phyloP scores from a whole-genome alignment of 2,113 vertebrate species.

The Odontesthes bonariensis region DNA sequence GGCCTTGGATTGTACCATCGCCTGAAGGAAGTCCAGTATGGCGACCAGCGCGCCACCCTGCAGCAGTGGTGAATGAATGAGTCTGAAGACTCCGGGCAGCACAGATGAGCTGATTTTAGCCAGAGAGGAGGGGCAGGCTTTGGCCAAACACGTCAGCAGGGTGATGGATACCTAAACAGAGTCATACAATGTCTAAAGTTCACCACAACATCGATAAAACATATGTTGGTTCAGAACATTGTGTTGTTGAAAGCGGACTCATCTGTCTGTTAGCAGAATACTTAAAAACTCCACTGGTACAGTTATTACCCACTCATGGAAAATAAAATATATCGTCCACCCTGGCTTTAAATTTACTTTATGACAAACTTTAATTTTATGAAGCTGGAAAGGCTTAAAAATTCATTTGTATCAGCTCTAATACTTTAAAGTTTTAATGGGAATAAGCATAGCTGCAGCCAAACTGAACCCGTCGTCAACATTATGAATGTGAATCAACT shows the following conservation, averaged over 20 bases:
- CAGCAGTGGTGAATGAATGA: conserved; percentile 90
- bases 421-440: too few species aligned
- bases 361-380: too few species aligned
- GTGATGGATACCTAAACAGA: conserved; percentile 80
- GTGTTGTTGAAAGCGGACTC: background rate
- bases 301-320: too few species aligned
- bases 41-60: conserved; percentile 86
- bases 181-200: background rate
- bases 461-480: too few species aligned
- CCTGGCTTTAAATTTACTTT: too few species aligned
- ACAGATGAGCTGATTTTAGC: conserved; percentile 84
- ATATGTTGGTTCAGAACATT: fast-evolving
- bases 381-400: too few species aligned
- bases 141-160: conserved; percentile 87
- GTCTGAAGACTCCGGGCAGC: conserved; percentile 84
- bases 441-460: too few species aligned
- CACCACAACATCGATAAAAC: background rate
- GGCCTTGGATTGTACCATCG: conserved; percentile 82
- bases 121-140: conserved; percentile 85
- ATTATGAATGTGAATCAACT: too few species aligned
- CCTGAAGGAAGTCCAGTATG: conserved; percentile 87
- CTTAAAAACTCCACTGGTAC: too few species aligned
- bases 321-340: too few species aligned
- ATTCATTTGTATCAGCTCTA: too few species aligned
- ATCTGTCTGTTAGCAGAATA: background rate